A percentile compares a stretch with the other conserved stretches of the same genome.
Conservation (phyloP, 2,113 vertebrate species). For the Isichthys henryi region DNA sequence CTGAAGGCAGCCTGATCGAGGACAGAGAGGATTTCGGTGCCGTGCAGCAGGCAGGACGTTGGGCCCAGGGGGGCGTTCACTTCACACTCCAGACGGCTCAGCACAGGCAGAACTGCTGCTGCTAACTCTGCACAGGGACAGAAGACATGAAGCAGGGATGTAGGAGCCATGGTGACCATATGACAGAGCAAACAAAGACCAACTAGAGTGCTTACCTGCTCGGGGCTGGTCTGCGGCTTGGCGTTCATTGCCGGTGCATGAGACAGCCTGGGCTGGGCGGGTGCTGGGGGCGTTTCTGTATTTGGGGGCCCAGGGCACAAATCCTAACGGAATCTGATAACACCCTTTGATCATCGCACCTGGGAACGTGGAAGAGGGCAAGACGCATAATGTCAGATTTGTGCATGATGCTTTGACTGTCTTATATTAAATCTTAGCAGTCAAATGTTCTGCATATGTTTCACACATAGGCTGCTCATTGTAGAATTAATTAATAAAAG, state of each 20-base stretch:
- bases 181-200: neutral
- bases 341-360: neutral
- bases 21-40: constrained; percentile 36
- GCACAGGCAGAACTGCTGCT: constrained; percentile 25
- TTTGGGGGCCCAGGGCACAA: constrained; percentile 17
- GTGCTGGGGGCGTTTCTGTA: neutral
- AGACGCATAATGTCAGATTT: neutral
- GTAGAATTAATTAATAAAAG: neutral
- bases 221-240: neutral
- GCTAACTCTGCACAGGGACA: neutral
- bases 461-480: neutral
- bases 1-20: constrained; percentile 41
- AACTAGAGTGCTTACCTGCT: neutral
- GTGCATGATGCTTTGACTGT: too few relatives aligned
- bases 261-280: neutral
- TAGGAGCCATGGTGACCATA: neutral
- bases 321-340: neutral
- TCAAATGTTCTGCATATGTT: neutral
- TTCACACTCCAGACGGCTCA: constrained; percentile 44
- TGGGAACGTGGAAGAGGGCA: neutral
- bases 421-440: neutral
- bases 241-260: neutral
- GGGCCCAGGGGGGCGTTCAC: constrained; percentile 40
- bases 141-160: neutral
- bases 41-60: constrained; percentile 37